Evolutionary conservation across 92 coral and sea anemone genomes (phyloP).

Genomic region (Bergia puertoricense): DNA sequence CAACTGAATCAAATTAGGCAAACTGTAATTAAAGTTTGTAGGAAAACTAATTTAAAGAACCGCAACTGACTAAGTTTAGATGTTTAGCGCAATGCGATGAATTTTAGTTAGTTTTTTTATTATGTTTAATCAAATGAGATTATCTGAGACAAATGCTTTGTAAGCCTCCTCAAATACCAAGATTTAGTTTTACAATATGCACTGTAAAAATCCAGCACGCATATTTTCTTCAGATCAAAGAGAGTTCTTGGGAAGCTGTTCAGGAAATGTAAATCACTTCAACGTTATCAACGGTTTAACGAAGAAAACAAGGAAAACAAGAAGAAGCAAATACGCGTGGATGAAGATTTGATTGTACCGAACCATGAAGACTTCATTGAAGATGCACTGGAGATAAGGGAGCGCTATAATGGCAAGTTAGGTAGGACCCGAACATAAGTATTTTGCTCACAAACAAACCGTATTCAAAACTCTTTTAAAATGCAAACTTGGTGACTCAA

Average conservation of each 20-base stretch:
- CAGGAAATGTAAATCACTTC: constrained; percentile 81
- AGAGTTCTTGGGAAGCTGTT: constrained; percentile 89
- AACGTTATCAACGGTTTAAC: constrained; percentile 78
- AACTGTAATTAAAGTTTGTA: too few species aligned
- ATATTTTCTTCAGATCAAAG: constrained; percentile 58
- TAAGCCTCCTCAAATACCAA: too few species aligned
- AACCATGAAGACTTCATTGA: constrained; percentile 70
- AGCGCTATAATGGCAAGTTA: constrained; percentile 75
- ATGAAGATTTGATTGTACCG: constrained; percentile 72
- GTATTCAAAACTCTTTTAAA: too few species aligned
- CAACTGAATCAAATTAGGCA: too few species aligned
- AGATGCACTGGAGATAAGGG: constrained; percentile 64
- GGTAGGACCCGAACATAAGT: not conserved
- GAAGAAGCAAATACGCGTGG: constrained; percentile 38
- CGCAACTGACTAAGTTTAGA: too few species aligned
- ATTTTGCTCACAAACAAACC: not conserved
- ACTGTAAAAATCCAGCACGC: not conserved
- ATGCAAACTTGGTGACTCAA: too few species aligned
- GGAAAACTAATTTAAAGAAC: too few species aligned
- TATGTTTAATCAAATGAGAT: too few species aligned
- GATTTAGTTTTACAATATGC: too few species aligned
- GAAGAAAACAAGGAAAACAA: constrained; percentile 51
- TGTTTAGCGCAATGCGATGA: too few species aligned
- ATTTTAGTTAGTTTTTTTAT: too few species aligned
- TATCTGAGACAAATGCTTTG: too few species aligned